Percentiles rank a stretch among this genome's conserved stretches.
Conservation (phyloP, 2,888 invertebrate species). For the Conops quadrifasciatus region DNA sequence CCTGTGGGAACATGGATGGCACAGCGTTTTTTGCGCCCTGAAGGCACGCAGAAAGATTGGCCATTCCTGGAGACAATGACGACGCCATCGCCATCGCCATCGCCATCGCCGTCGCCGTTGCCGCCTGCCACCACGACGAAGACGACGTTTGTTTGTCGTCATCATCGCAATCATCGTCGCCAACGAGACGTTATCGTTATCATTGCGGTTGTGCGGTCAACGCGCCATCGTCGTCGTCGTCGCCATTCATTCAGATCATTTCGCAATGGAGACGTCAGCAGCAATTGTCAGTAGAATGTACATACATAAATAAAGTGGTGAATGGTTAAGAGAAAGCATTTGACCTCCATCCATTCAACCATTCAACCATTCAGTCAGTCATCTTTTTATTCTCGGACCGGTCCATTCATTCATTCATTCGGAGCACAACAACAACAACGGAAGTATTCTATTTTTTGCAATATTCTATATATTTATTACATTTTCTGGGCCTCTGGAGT, state of each 20-base stretch:
- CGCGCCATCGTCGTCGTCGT: not conserved
- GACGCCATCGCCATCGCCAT: no score
- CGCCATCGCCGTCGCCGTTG: no score
- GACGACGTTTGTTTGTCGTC: not conserved
- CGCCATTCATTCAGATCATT: slow-evolving; percentile 1
- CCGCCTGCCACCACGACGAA: no score
- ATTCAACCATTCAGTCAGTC: not conserved
- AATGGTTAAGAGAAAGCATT: not conserved
- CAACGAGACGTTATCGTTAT: not conserved
- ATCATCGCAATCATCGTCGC: not conserved
- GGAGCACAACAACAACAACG: not conserved
- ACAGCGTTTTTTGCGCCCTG: not conserved
- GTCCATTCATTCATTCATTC: not conserved
- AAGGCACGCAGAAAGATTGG: no score
- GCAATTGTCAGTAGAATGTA: not conserved
- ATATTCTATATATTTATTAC: not conserved
- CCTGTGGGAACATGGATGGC: slow-evolving; percentile 27
- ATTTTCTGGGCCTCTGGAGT: not conserved
- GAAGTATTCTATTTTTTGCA: not conserved
- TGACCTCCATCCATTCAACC: not conserved
- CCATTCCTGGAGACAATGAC: no score
- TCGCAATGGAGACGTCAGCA: slow-evolving; percentile 19
- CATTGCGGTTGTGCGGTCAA: not conserved
- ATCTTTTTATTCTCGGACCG: no score
- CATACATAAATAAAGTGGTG: not conserved